Percentiles rank a stretch among this genome's conserved stretches.
phyloP scores from a whole-genome alignment of 2,888 invertebrate genomes.

The Trissolcus brochymenae region DNA sequence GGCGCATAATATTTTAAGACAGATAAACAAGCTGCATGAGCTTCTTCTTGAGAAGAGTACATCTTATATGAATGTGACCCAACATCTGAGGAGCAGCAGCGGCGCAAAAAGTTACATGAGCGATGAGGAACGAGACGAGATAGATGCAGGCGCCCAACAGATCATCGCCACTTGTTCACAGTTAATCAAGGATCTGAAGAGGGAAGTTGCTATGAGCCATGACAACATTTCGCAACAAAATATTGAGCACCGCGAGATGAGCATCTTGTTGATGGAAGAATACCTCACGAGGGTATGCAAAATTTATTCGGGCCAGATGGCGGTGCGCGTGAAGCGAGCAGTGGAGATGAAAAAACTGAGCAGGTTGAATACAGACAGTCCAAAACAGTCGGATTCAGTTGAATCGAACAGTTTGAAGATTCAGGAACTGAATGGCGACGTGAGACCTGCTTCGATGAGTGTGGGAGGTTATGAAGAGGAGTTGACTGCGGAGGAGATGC shows the following conservation, averaged over 20 bases:
- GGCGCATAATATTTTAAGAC: conserved; percentile 86
- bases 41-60: conserved; percentile 89
- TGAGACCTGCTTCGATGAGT: conserved; percentile 31
- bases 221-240: conserved; percentile 80
- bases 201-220: conserved; percentile 78
- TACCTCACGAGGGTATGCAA: conserved; percentile 92
- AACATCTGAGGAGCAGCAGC: conserved; percentile 81
- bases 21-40: conserved; percentile 87
- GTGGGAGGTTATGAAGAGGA: conserved; percentile 78
- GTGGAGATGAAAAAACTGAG: conserved; percentile 89
- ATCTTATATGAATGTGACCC: conserved; percentile 90
- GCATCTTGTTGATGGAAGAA: conserved; percentile 85
- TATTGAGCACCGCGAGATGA: conserved; percentile 86
- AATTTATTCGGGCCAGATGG: conserved; percentile 92
- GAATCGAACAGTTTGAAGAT: conserved; percentile 69
- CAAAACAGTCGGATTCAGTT: conserved; percentile 61
- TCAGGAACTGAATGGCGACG: conserved; percentile 72
- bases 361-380: conserved; percentile 78
- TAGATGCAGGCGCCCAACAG: conserved; percentile 90
- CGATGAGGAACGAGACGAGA: conserved; percentile 90
- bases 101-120: conserved; percentile 81
- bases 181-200: conserved; percentile 85
- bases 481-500: conserved; percentile 90
- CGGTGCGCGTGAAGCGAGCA: conserved; percentile 89
- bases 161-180: conserved; percentile 89